phyloP scores from a whole-genome alignment of 2,797 vertebrate species.

The Platalea minor region DNA sequence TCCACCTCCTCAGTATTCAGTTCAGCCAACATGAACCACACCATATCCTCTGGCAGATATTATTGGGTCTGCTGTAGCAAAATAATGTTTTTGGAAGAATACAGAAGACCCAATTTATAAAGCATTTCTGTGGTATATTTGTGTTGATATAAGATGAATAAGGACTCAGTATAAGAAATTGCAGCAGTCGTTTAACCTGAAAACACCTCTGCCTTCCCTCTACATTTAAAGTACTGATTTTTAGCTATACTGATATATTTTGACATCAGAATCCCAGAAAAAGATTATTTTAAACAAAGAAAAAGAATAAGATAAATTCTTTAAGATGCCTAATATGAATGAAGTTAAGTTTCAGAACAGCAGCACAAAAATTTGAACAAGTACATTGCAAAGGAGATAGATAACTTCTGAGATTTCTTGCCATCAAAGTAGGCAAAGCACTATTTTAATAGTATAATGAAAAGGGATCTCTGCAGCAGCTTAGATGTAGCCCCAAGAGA shows the following conservation, averaged over 20 bases:
- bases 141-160: not conserved
- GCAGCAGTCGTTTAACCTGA: not conserved
- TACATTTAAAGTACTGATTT: not conserved
- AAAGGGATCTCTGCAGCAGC: not conserved
- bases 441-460: not conserved
- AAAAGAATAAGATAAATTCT: not conserved
- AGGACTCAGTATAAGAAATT: not conserved
- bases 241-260: not conserved
- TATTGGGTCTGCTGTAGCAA: slow-evolving; percentile 33
- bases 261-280: not conserved
- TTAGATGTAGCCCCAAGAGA: not conserved
- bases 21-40: not conserved
- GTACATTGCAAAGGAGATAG: not conserved
- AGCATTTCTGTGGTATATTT: not conserved
- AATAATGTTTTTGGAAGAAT: slow-evolving; percentile 16
- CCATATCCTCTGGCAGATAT: not conserved
- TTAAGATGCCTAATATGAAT: not conserved
- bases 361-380: not conserved
- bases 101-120: not conserved
- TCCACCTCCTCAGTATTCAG: slow-evolving; percentile 33
- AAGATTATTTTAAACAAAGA: not conserved
- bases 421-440: not conserved
- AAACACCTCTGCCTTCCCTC: not conserved
- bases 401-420: not conserved
- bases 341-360: not conserved